A percentile compares a stretch with the other conserved stretches of the same genome.
These are phyloP conservation scores for Mobula hypostoma DNA, from an alignment of 2,113 vertebrate genomes.

Conservation along the genomic window DNA sequence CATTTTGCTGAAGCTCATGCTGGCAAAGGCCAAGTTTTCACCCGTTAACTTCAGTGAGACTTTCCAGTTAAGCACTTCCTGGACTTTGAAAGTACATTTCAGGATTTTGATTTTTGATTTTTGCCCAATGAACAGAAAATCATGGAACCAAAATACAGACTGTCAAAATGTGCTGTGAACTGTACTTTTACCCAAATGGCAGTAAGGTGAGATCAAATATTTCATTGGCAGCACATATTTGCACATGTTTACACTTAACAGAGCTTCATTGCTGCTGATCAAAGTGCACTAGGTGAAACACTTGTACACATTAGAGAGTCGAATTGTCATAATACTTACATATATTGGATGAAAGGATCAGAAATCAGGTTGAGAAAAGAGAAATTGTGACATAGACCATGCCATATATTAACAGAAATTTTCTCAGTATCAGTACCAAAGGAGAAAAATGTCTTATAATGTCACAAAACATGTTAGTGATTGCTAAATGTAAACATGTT, in stretches of 20 bases:
- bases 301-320: no score
- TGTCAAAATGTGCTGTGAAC: not conserved
- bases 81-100: not conserved
- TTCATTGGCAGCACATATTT: not conserved
- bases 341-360: not conserved
- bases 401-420: not conserved
- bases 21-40: not conserved
- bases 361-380: not conserved
- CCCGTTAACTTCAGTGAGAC: no score
- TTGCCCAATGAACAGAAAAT: not conserved
- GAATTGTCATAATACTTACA: not conserved
- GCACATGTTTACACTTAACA: not conserved
- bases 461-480: not conserved
- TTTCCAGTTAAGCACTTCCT: not conserved
- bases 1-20: not conserved
- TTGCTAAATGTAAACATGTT: slow-evolving; percentile 17
- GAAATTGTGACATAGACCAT: not conserved
- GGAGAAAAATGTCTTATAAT: not conserved
- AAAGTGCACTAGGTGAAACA: not conserved
- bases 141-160: not conserved
- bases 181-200: not conserved
- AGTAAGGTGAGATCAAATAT: not conserved
- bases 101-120: not conserved
- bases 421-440: no score
- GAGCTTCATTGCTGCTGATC: not conserved